phyloP scores from a whole-genome alignment of 1,140 invertebrate genomes.

The Bombus impatiens region DNA sequence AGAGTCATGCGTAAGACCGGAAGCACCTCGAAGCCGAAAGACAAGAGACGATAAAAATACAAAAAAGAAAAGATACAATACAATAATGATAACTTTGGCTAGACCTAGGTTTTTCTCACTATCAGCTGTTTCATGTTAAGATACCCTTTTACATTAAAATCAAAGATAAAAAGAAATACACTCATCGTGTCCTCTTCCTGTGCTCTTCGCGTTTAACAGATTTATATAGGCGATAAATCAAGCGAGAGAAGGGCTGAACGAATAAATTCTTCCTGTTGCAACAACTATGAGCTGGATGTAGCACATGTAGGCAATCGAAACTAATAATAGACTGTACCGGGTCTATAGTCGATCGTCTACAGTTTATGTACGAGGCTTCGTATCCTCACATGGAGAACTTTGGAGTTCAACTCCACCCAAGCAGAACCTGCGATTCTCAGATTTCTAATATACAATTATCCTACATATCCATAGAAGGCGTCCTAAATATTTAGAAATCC shows the following conservation, averaged over 20 bases:
- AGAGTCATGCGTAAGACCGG: too few relatives aligned
- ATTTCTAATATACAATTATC: not conserved
- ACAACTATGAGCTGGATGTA: not conserved
- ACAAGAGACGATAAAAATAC: too few relatives aligned
- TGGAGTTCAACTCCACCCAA: not conserved
- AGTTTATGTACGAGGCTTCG: not conserved
- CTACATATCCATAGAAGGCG: not conserved
- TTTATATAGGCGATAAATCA: not conserved
- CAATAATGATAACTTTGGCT: not conserved
- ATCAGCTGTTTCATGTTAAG: not conserved
- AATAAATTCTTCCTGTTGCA: not conserved
- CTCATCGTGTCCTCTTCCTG: not conserved
- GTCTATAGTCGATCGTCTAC: not conserved
- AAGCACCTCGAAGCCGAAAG: too few relatives aligned
- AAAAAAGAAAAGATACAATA: too few relatives aligned
- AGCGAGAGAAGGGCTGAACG: not conserved
- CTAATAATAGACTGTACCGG: conserved; percentile 22
- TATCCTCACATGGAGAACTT: not conserved
- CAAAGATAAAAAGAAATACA: not conserved
- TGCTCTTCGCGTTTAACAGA: not conserved
- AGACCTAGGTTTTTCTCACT: too few relatives aligned
- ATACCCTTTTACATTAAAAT: too few relatives aligned
- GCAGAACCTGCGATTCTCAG: not conserved
- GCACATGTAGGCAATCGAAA: conserved; percentile 2
- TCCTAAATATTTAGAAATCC: not conserved